Evolutionary conservation across 2,113 vertebrate genomes (phyloP).

Genomic region (Sinocyclocheilus grahami): DNA sequence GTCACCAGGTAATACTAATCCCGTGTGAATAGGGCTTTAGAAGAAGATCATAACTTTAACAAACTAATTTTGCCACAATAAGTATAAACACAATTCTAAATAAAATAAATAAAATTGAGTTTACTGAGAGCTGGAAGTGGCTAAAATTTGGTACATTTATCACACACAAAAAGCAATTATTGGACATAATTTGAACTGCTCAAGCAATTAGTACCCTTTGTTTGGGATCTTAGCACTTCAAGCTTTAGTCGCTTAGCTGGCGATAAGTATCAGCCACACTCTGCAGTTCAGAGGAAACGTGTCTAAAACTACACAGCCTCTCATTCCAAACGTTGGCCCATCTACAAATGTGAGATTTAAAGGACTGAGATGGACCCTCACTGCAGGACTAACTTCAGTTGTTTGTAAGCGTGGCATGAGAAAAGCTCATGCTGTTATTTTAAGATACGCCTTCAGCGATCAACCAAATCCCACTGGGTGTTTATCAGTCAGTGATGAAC

Average conservation of each 20-base stretch:
- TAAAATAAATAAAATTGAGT: not conserved
- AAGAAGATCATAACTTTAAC: too few species aligned
- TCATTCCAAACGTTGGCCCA: not conserved
- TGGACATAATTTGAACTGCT: not conserved
- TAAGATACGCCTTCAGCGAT: not conserved
- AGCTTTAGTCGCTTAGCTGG: not conserved
- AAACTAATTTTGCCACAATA: too few species aligned
- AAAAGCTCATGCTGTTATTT: constrained; percentile 10
- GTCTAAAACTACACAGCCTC: not conserved
- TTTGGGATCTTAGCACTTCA: not conserved
- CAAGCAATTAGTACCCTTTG: not conserved
- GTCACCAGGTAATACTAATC: too few species aligned
- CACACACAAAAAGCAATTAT: not conserved
- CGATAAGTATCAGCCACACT: not conserved
- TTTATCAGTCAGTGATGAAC: not conserved
- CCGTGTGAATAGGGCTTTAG: too few species aligned
- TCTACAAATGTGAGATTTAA: not conserved
- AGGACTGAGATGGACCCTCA: not conserved
- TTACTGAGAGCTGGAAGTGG: not conserved
- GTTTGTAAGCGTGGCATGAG: not conserved
- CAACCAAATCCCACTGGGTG: constrained; percentile 1
- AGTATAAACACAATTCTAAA: too few species aligned
- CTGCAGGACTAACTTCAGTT: not conserved
- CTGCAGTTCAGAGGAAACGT: not conserved
- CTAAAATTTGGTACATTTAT: not conserved